phyloP scores from a whole-genome alignment of 2,888 invertebrate species.

The Emmelina monodactyla region DNA sequence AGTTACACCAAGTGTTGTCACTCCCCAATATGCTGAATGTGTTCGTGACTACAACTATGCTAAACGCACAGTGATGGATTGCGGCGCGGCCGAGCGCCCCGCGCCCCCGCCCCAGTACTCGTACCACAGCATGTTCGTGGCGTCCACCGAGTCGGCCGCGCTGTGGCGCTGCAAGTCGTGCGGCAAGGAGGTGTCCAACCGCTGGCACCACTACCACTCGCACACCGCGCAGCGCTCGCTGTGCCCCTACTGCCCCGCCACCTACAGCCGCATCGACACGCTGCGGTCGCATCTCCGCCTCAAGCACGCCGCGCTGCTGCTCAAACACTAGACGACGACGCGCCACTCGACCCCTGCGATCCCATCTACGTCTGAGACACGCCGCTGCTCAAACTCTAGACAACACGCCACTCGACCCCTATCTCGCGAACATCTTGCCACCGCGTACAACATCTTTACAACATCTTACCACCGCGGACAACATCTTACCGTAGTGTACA shows the following conservation, averaged over 20 bases:
- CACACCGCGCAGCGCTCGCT: constrained; percentile 81
- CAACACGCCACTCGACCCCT: constrained; percentile 17
- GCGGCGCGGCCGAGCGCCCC: constrained; percentile 36
- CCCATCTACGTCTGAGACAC: constrained; percentile 82
- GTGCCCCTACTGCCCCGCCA: constrained; percentile 86
- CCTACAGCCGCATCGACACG: constrained; percentile 88
- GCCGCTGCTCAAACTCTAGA: constrained; percentile 27
- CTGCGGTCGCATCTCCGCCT: constrained; percentile 81
- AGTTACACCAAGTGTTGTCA: too few relatives aligned
- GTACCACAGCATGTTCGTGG: constrained; percentile 86
- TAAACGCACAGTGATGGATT: neutral
- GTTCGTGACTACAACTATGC: too few relatives aligned
- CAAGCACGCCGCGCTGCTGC: constrained; percentile 70
- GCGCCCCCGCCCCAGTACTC: constrained; percentile 59
- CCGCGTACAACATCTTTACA: constrained; percentile 7
- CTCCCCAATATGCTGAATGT: too few relatives aligned
- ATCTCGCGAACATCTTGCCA: constrained; percentile 7
- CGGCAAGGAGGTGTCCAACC: constrained; percentile 86
- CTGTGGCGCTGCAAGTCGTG: constrained; percentile 84
- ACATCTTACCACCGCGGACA: too few relatives aligned
- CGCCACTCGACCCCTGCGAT: constrained; percentile 45
- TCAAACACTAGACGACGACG: constrained; percentile 41
- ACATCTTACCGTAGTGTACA: too few relatives aligned
- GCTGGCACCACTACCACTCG: constrained; percentile 89
- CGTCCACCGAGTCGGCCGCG: constrained; percentile 73